Base-by-base conservation (phyloP, 2,113 vertebrate genomes). In the Tricholaema leucomelas region DNA sequence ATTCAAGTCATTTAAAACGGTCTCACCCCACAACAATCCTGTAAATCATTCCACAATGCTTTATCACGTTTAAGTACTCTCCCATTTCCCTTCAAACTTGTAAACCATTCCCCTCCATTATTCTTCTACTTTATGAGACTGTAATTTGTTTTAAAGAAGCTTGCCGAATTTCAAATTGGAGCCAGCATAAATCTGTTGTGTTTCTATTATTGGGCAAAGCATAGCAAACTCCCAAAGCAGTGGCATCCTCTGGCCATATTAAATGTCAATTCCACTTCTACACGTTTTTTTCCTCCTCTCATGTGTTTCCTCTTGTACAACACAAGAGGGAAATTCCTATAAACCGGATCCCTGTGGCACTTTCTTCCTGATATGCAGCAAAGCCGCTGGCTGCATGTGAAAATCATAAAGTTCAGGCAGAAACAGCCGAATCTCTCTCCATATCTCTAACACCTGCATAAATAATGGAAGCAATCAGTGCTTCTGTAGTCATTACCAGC, bases 11-110 rank as follows among this genome's bases (percentile, higher is more conserved):
- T 92, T 88, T 94, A 76, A 81, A 92, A 59, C n/a, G 5, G 52
- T 87, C 35, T 50, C 50, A 85, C 42, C 55, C 64, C n/a, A 66
- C 81, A 95, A 91, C 56, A 96, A 65, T 85, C 33, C 46, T 42
- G 40, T 82, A 94, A 93, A 93, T 91, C 74, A 77, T 87, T 87
- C 80, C 42, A 81, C 70, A 88, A 56, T 66, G 63, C 33, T 90
- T 91, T 83, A 90, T 69, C 66, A 76, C 70, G 72, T 54, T 86
- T 78, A 87, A 88, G 35, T 88, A 59, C 59, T 87, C 35, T 82
- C 67, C 55, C 56, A 63, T 93, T 95, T 85, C 42, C 77, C 20
- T 84, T 88, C 63, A 85, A 88, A 76, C 40, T 33, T 20, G 35
- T 70, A 83, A 92, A 88, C 36, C 28, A 42, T 25, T 84, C 82